Percentiles rank a stretch among this genome's conserved stretches.
Conservation (phyloP, 2,888 invertebrate species). For the Protula sp. region DNA sequence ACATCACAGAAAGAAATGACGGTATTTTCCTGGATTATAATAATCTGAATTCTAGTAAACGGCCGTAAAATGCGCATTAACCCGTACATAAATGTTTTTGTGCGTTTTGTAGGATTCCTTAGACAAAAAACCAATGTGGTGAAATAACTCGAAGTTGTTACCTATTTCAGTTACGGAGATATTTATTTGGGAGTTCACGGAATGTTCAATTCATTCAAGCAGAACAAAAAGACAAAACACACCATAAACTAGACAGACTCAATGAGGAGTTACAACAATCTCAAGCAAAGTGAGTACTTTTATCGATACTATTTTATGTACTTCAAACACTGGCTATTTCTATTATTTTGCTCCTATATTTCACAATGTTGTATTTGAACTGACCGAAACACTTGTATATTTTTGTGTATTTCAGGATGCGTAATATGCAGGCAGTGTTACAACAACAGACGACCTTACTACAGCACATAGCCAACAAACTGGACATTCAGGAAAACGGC, state of each 20-base stretch:
- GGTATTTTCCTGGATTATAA: too few relatives aligned
- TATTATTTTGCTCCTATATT: too few relatives aligned
- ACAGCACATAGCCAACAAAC: slow-evolving; percentile 19
- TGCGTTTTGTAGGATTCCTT: too few relatives aligned
- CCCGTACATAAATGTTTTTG: too few relatives aligned
- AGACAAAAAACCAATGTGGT: too few relatives aligned
- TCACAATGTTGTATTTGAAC: too few relatives aligned
- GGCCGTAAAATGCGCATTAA: too few relatives aligned
- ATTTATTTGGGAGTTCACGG: slow-evolving; percentile 14
- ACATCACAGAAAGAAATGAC: too few relatives aligned
- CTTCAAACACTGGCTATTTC: too few relatives aligned
- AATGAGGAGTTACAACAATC: slow-evolving; percentile 15
- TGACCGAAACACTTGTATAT: too few relatives aligned
- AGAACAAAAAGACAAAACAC: slow-evolving; percentile 20
- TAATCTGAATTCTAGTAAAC: too few relatives aligned
- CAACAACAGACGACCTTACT: slow-evolving; percentile 21
- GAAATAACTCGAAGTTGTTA: not conserved
- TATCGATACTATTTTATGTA: too few relatives aligned
- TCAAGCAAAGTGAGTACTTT: slow-evolving; percentile 16
- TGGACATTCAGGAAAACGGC: slow-evolving; percentile 8
- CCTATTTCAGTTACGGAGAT: not conserved
- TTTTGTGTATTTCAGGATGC: slow-evolving; percentile 11
- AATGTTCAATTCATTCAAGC: slow-evolving; percentile 26
- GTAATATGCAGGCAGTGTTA: slow-evolving; percentile 9
- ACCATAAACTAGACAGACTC: slow-evolving; percentile 14